Conservation (phyloP, 2,797 vertebrate species). For the Labroides dimidiatus region DNA sequence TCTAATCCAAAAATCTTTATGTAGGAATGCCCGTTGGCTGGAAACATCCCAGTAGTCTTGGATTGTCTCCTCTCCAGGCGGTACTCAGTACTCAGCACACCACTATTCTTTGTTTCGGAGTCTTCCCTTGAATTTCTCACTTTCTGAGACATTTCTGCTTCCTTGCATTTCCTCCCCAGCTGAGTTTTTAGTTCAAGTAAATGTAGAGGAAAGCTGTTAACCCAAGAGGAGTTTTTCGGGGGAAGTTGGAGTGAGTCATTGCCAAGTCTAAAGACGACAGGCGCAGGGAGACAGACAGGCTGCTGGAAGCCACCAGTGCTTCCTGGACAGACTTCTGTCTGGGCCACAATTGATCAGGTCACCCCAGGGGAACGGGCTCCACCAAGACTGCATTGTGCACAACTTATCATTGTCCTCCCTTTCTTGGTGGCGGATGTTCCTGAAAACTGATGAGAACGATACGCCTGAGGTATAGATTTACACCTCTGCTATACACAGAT, state of each 20-base stretch:
- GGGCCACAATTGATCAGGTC: conserved; percentile 72
- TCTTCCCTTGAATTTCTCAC: conserved; percentile 6
- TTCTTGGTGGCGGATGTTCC: conserved; percentile 29
- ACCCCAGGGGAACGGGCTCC: conserved; percentile 64
- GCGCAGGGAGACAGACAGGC: conserved; percentile 50
- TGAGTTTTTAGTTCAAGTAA: conserved; percentile 46
- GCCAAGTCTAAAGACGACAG: conserved; percentile 50
- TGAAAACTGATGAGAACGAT: conserved; percentile 45
- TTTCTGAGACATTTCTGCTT: conserved; percentile 22
- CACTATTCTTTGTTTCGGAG: conserved; percentile 32
- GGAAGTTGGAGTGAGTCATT: conserved; percentile 54
- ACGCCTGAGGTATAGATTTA: conserved; percentile 34
- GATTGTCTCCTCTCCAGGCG: conserved; percentile 56
- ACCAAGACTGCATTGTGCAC: conserved; percentile 41
- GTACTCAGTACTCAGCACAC: conserved; percentile 10
- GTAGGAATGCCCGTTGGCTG: conserved; percentile 30
- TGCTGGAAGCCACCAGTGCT: conserved; percentile 55
- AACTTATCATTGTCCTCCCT: conserved; percentile 58
- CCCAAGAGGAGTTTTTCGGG: conserved; percentile 23
- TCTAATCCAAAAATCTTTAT: conserved; percentile 67
- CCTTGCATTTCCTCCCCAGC: too few relatives aligned
- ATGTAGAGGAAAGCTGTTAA: conserved; percentile 45
- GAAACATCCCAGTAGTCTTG: conserved; percentile 33
- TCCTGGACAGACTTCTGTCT: conserved; percentile 71
- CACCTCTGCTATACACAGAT: conserved; percentile 7